Evolutionary conservation across 2,888 invertebrate genomes (phyloP), one percentile per base, ranked within the genome.

Genomic region (Nomada ferruginata): DNA sequence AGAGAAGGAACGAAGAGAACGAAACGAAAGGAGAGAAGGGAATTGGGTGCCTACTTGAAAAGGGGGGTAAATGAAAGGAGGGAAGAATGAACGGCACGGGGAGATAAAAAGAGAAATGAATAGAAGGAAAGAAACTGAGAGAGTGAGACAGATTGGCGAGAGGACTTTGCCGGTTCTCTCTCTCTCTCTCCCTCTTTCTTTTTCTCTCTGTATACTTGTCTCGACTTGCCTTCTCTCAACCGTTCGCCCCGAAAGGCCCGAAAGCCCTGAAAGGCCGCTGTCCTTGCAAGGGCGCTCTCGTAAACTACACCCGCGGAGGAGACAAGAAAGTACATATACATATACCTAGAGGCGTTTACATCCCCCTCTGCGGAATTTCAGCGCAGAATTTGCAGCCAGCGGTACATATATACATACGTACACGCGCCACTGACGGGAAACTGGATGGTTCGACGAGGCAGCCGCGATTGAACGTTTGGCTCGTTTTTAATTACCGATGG

Each of bases 241-340:
- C 57, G 65, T 71, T 77, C 60, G 72, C 70, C 75, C 85, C 68
- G 75, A 77, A 82, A 70, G 81, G 70, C 69, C 69, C 72, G 73
- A 84, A 83, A 79, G 76, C 82, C 75, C 82, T 76, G 72, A 73
- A 82, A 88, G 86, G 83, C 74, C 76, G 85, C 78, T 86, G 82
- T 88, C 88, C 85, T 85, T 87, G 88, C 87, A 87, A 87, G 88
- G 86, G 88, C 87, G 82, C 78, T 76, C 82, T 18, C 78, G 66
- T 72, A 75, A 73, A 72, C 68, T 74, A 84, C 76, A 78, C 75
- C 61, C 63, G 70, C 55, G 47, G 68, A 66, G 60, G 61, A 76
- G 66, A 72, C 80, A 68, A 84, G 74, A 74, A 72, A 73, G 72
- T 5, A 26, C 26, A 26, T 2, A 36, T 36, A 36, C 36, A 36